phyloP scores from a whole-genome alignment of 1,140 invertebrate species.

The Drosophila persimilis region DNA sequence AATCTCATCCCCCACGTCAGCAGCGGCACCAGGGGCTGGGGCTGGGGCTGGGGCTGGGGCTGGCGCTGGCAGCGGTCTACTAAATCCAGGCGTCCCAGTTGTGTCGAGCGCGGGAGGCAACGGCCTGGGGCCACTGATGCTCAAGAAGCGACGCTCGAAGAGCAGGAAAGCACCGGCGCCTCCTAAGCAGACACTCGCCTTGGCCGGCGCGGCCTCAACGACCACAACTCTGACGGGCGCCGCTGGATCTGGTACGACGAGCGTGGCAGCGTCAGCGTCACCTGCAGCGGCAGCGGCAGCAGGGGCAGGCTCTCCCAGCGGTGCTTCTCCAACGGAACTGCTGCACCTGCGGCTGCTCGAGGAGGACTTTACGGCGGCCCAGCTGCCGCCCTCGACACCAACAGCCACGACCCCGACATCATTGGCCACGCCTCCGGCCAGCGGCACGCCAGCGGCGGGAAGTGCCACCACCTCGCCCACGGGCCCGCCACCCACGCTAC shows the following conservation, averaged over 20 bases:
- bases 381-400: constrained; percentile 32
- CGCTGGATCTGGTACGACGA: constrained; percentile 69
- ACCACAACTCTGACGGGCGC: constrained; percentile 50
- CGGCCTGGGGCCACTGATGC: constrained; percentile 87
- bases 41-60: constrained; percentile 68
- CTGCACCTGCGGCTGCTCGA: constrained; percentile 78
- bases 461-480: constrained; percentile 56
- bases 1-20: constrained; percentile 74
- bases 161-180: constrained; percentile 87
- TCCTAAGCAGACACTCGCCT: constrained; percentile 83
- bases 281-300: constrained; percentile 17
- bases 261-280: constrained; percentile 65
- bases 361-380: constrained; percentile 66
- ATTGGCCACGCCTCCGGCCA: constrained; percentile 28
- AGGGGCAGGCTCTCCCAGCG: constrained; percentile 12
- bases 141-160: constrained; percentile 88
- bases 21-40: constrained; percentile 72
- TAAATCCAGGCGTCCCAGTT: constrained; percentile 81
- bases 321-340: constrained; percentile 25
- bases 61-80: constrained; percentile 78
- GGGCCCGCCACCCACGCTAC: constrained; percentile 3
- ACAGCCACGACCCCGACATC: constrained; percentile 44
- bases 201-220: constrained; percentile 39
- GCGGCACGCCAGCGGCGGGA: constrained; percentile 36
- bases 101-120: constrained; percentile 84